Base-by-base conservation (phyloP, 2,888 invertebrate genomes). In the Andrena dorsata region DNA sequence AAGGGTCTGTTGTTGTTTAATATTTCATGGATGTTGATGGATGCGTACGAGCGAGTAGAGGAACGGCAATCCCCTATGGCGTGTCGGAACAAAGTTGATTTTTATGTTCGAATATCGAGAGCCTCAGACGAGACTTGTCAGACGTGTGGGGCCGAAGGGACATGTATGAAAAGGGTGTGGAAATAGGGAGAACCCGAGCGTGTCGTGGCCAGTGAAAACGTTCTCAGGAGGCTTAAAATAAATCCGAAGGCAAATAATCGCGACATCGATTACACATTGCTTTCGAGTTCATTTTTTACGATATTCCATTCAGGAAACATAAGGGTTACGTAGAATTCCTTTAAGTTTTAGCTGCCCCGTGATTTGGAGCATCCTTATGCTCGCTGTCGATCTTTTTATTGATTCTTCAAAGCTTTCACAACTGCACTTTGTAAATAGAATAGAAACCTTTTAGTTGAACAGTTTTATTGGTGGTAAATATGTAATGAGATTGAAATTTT, bases 51-150 rank as follows among this genome's bases (percentile, higher is more conserved):
- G 66, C 30, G 65, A 8, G 28, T 49, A 56, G 61, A 51, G 49
- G 53, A 73, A 60, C 53, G 70, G 35, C 75, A 70, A 78, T 83
- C 82, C 82, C 83, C 83, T 71, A 64, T 66, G 77, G 83, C 82
- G 78, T 85, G 87, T 88, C 80, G 66, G 72, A 77, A 87, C 79
- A 88, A 89, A 88, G 89, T 89, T 87, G 89, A 89, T 88, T 88
- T 88, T 88, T 88, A 89, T 88, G 88, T 88, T 89, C 87, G 85
- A 82, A 80, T 88, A 87, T 87, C 85, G 89, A 87, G 82, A 85
- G 80, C 72, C 71, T 70, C 76, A 80, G 83, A 83, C 79, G 78
- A 82, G 87, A 56, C 83, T 70, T 80, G 85, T 80, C 83, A 78
- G 85, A 83, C 80, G 69, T 72, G 74, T 63, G 47, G 74, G 74